These are phyloP conservation scores for Sebastes hubbsi DNA, from an alignment of 2,797 vertebrate genomes.

Conservation along the genomic window DNA sequence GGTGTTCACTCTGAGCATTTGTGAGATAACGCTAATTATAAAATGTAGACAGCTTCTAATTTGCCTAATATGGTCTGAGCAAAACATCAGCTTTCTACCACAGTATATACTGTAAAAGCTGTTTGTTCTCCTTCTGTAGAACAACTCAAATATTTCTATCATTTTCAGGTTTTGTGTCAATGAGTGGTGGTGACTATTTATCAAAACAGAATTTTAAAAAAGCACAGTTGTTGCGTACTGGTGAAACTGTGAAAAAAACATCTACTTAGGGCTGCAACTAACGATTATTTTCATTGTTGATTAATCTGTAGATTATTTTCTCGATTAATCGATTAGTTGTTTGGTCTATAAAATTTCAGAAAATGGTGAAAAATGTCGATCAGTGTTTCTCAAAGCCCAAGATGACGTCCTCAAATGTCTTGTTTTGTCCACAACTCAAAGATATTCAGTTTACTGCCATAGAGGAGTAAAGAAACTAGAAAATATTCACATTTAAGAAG, in stretches of 20 bases:
- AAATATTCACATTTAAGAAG: no score
- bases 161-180: neutral
- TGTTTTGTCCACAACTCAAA: no score
- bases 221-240: neutral
- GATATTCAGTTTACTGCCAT: no score
- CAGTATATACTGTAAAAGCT: neutral
- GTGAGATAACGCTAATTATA: neutral
- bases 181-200: neutral
- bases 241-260: neutral
- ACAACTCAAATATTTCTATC: neutral
- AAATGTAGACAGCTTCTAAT: neutral
- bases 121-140: neutral
- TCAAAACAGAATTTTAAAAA: neutral
- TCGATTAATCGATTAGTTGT: no score
- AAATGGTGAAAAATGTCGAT: no score
- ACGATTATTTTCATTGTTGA: no score
- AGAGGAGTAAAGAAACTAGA: no score
- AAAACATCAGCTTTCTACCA: neutral
- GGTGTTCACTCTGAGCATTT: neutral
- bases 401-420: no score
- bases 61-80: neutral
- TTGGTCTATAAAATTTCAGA: no score
- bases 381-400: no score
- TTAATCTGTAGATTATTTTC: no score
- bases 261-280: neutral